Percentiles rank a stretch among this genome's conserved stretches.
Evolutionary conservation across 2,113 vertebrate species (phyloP).

Genomic region (Eurystomus gularis): DNA sequence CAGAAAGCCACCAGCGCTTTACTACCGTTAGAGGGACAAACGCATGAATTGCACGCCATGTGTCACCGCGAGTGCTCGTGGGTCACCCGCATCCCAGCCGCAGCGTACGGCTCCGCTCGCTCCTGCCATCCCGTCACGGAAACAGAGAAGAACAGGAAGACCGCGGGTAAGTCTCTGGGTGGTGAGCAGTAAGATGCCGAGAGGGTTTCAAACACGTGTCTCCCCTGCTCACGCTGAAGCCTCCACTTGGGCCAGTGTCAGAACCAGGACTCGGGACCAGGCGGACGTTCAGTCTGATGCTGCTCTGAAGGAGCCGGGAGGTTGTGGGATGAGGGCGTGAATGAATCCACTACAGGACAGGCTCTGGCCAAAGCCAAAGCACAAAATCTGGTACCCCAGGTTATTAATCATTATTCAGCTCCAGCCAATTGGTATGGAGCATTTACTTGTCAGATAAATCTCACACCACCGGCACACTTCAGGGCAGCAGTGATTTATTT

Average conservation of each 20-base stretch:
- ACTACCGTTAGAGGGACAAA: background rate
- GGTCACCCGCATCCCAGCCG: fast-evolving
- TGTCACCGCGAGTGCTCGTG: fast-evolving
- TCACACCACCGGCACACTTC: fast-evolving
- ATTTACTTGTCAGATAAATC: background rate
- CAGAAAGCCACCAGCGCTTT: background rate
- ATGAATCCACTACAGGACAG: background rate
- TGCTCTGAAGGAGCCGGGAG: background rate
- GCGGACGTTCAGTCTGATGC: fast-evolving
- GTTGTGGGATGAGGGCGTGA: fast-evolving
- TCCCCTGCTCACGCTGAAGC: background rate
- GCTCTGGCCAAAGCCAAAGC: background rate
- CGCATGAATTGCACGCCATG: fast-evolving
- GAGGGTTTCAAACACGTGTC: background rate
- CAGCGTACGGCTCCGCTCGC: background rate
- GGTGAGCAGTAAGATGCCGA: fast-evolving
- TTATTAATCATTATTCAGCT: background rate
- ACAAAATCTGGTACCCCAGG: background rate
- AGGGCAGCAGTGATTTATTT: background rate
- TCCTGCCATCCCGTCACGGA: fast-evolving
- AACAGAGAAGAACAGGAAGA: background rate
- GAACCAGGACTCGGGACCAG: background rate
- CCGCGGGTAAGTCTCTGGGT: fast-evolving
- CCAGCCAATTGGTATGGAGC: background rate
- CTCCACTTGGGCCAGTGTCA: background rate